A percentile compares a stretch with the other conserved stretches of the same genome.
Conservation (phyloP, 2,113 vertebrate genomes). For the Vombatus ursinus region DNA sequence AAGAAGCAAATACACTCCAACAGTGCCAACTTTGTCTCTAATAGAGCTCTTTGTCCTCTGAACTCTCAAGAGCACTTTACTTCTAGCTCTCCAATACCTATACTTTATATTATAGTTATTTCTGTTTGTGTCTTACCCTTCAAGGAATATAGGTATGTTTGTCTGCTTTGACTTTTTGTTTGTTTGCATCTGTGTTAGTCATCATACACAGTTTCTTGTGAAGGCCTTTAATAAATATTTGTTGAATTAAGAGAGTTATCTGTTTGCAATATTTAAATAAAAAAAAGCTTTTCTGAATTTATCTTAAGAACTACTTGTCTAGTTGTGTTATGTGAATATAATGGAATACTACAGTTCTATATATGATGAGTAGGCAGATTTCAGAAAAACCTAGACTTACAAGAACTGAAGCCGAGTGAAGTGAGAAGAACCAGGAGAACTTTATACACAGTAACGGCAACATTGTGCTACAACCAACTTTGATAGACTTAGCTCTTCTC, state of each 20-base stretch:
- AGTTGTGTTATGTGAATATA: too few relatives aligned
- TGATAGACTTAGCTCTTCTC: too few relatives aligned
- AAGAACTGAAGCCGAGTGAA: too few relatives aligned
- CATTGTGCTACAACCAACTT: too few relatives aligned
- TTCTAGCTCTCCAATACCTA: not conserved
- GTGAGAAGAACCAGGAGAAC: too few relatives aligned
- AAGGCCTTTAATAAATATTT: not conserved
- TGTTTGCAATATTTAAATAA: not conserved
- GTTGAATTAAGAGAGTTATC: not conserved
- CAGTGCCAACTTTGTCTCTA: not conserved
- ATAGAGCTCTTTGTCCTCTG: not conserved
- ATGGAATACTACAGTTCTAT: too few relatives aligned
- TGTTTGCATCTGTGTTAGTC: not conserved
- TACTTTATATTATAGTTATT: not conserved
- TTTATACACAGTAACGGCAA: too few relatives aligned
- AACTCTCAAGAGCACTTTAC: not conserved
- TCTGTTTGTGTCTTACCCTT: not conserved
- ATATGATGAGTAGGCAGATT: too few relatives aligned
- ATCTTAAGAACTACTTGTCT: not conserved
- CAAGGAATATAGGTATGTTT: too few relatives aligned
- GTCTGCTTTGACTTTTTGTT: not conserved
- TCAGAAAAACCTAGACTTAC: too few relatives aligned
- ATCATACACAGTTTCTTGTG: not conserved
- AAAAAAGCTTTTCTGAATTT: not conserved
- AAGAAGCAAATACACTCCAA: not conserved